phyloP scores from a whole-genome alignment of 2,888 invertebrate species.

The Hermodice carunculata region DNA sequence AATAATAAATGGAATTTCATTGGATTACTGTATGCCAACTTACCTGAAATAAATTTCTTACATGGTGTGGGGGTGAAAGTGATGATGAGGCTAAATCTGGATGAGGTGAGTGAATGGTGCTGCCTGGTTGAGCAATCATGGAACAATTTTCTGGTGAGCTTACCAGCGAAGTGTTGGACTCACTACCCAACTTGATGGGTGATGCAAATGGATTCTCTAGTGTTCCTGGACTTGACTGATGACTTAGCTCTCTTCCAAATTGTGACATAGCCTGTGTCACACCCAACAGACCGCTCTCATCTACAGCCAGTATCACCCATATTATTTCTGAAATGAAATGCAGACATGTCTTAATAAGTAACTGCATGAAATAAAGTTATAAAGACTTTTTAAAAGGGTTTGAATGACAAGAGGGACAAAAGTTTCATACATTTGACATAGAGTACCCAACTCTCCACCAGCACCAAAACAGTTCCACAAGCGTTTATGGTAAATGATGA shows the following conservation, averaged over 20 bases:
- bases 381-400: background rate
- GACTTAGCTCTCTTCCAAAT: constrained; percentile 23
- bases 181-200: constrained; percentile 5
- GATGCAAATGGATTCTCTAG: constrained; percentile 27
- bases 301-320: constrained; percentile 86
- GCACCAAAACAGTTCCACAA: no score
- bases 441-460: no score
- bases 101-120: constrained; percentile 26
- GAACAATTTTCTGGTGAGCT: no score
- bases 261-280: constrained; percentile 75
- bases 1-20: no score
- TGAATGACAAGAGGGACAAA: background rate
- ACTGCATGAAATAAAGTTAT: background rate
- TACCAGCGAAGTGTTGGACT: constrained; percentile 13
- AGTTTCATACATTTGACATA: background rate
- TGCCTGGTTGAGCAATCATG: constrained; percentile 22
- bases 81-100: no score
- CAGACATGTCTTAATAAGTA: background rate
- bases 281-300: constrained; percentile 84
- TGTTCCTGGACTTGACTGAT: background rate
- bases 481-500: no score
- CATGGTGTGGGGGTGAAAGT: no score
- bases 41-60: no score
- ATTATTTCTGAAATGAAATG: constrained; percentile 77
- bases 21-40: no score